Evolutionary conservation across 2,888 invertebrate species (phyloP), one percentile per base, ranked within the genome.

Genomic region (Perizoma flavofasciatum): DNA sequence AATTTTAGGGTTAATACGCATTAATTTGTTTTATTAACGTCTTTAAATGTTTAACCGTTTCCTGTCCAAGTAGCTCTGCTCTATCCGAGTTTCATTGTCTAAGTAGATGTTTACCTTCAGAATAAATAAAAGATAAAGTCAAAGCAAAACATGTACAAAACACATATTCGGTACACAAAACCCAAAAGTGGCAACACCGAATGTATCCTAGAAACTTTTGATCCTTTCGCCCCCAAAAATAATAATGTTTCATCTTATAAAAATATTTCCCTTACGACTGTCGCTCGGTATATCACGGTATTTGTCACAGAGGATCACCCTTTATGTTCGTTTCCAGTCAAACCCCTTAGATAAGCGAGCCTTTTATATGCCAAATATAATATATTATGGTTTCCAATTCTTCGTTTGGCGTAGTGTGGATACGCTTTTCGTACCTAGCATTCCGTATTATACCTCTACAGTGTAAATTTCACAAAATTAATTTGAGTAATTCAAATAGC

Each of bases 341-440:
- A 92, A 92, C 92, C 92, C 92, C 91, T 91, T 91, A 91, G 92
- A 92, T 92, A 92, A 91, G 91, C 90, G 90, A 86, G 92, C 91
- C 91, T 92, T 92, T 92, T 91, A 92, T 92, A 92, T 90, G 92
- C 89, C 92, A 90, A 92, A 92, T 92, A 92, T 92, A 91, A 92
- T 91, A 92, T 92, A 92, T 92, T 91, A 90, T 91, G 89, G 88
- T 89, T 89, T 90, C 85, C 89, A 89, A 89, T 88, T 88, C 87
- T 78, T 68, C 56, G 68, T 74, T 70, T 73, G 82, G 77, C 67
- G 60, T 84, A 78, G 65, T 67, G 65, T 88, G 85, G 91, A 90
- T 74, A 79, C 67, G 72, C 45, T 63, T 57, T 22, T 32, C 39
- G 48, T 37, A 34, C 52, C 43, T 48, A 51, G 41, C 47, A 55